phyloP scores from a whole-genome alignment of 2,797 vertebrate genomes.

The Rachycentron canadum region DNA sequence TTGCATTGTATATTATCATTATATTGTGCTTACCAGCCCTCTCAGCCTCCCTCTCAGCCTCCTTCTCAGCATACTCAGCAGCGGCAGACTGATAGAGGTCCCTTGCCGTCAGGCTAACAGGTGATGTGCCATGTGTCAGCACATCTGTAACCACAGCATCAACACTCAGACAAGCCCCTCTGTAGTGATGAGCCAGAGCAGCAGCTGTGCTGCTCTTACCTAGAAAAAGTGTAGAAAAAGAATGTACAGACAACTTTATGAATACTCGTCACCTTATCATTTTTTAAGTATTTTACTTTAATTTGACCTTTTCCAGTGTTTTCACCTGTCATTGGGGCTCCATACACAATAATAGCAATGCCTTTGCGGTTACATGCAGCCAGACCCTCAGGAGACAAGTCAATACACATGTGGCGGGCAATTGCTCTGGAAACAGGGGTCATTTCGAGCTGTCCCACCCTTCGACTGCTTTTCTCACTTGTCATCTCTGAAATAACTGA shows the following conservation, averaged over 20 bases:
- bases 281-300: not conserved
- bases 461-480: constrained; percentile 32
- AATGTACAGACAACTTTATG: constrained; percentile 1
- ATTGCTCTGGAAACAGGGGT: constrained; percentile 86
- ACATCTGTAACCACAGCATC: constrained; percentile 87
- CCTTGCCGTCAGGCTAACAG: constrained; percentile 77
- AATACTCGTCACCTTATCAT: not conserved
- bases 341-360: constrained; percentile 88
- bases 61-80: constrained; percentile 70
- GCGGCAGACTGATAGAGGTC: constrained; percentile 84
- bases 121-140: constrained; percentile 78
- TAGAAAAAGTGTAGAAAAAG: constrained; percentile 59
- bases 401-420: constrained; percentile 83
- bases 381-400: constrained; percentile 79
- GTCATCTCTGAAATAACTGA: constrained; percentile 57
- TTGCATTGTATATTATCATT: not conserved
- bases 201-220: constrained; percentile 84
- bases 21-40: constrained; percentile 79
- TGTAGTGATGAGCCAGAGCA: constrained; percentile 85
- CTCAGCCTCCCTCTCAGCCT: constrained; percentile 39
- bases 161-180: constrained; percentile 81
- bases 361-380: constrained; percentile 80
- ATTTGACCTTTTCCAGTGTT: not conserved
- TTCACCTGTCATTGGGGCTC: constrained; percentile 90
- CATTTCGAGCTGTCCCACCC: constrained; percentile 77